A percentile compares a stretch with the other conserved stretches of the same genome.
Conservation (phyloP, 2,888 invertebrate species). For the Netelia inedita region DNA sequence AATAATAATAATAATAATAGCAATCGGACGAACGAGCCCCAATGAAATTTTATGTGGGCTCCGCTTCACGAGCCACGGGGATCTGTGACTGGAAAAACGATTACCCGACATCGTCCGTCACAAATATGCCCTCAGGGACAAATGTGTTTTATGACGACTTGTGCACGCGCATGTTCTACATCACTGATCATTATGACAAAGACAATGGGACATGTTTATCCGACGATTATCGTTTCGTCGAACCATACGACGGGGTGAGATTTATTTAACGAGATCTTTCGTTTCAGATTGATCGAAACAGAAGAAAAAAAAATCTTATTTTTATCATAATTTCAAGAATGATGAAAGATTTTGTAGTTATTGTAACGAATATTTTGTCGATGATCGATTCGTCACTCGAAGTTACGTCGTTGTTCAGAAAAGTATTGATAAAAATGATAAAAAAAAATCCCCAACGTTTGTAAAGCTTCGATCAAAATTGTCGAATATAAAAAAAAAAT, state of each 20-base stretch:
- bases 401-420: not conserved
- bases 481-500: too few species aligned
- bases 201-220: conserved; percentile 20
- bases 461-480: too few species aligned
- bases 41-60: conserved; percentile 45
- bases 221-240: not conserved
- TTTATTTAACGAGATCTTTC: not conserved
- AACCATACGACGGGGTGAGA: not conserved
- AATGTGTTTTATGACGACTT: conserved; percentile 44
- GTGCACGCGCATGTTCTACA: conserved; percentile 28
- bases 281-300: too few species aligned
- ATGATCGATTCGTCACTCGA: not conserved
- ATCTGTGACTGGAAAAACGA: conserved; percentile 62
- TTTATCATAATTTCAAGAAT: conserved; percentile 1
- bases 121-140: conserved; percentile 32
- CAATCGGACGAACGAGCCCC: conserved; percentile 51
- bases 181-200: conserved; percentile 28
- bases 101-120: conserved; percentile 46
- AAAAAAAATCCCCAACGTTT: too few species aligned
- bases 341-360: too few species aligned
- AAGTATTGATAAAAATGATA: too few species aligned
- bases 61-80: conserved; percentile 25
- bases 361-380: conserved; percentile 21
- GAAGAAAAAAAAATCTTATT: too few species aligned
- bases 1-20: conserved; percentile 35